Percentiles rank a stretch among this genome's conserved stretches.
Conservation (phyloP, 2,888 invertebrate species). For the Amorpha juglandis region DNA sequence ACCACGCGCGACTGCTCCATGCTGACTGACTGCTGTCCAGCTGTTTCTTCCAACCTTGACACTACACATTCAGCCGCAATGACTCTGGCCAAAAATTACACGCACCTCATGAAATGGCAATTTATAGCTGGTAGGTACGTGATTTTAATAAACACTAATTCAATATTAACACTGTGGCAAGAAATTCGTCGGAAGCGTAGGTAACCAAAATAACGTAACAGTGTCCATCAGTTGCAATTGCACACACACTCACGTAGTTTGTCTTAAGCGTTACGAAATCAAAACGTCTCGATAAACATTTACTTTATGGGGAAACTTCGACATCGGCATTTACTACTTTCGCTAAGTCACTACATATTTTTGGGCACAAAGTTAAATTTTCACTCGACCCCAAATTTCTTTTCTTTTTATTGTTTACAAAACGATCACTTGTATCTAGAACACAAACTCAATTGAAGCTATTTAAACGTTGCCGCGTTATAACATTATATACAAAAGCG, state of each 20-base stretch:
- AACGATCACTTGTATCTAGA: slow-evolving; percentile 10
- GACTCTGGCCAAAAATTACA: slow-evolving; percentile 42
- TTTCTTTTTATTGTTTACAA: slow-evolving; percentile 28
- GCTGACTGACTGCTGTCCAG: slow-evolving; percentile 57
- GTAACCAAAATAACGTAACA: background rate
- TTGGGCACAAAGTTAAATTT: slow-evolving; percentile 48
- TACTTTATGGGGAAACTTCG: slow-evolving; percentile 55
- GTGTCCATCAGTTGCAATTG: slow-evolving; percentile 7
- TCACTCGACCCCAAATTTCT: slow-evolving; percentile 35
- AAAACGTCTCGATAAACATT: slow-evolving; percentile 55
- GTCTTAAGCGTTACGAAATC: slow-evolving; percentile 49
- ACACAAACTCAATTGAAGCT: slow-evolving; percentile 34
- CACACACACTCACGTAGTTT: slow-evolving; percentile 11
- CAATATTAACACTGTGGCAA: background rate
- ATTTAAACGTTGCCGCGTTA: slow-evolving; percentile 29
- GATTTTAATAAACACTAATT: background rate
- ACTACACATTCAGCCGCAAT: slow-evolving; percentile 54
- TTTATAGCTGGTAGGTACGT: background rate
- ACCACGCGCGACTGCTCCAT: slow-evolving; percentile 58
- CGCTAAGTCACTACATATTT: slow-evolving; percentile 54
- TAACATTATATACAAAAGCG: slow-evolving; percentile 22
- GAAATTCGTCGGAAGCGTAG: background rate
- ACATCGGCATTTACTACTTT: slow-evolving; percentile 63
- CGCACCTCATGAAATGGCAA: slow-evolving; percentile 38
- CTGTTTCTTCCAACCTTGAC: slow-evolving; percentile 67